A percentile compares a stretch with the other conserved stretches of the same genome.
Conservation (phyloP, 2,113 vertebrate species). For the Leuciscus idus region DNA sequence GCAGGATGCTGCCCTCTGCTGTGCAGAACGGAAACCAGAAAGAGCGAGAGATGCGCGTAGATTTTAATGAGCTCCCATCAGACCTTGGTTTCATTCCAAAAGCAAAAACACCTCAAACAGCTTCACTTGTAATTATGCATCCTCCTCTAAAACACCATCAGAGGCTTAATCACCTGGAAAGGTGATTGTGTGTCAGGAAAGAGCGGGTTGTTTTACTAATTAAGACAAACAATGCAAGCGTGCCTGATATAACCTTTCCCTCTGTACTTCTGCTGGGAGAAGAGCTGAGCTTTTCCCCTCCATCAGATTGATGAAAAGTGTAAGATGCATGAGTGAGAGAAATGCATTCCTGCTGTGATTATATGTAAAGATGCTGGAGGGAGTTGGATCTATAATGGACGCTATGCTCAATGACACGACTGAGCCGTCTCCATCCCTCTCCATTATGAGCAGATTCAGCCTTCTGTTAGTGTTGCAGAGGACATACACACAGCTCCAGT, state of each 20-base stretch:
- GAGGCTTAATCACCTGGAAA: slow-evolving; percentile 68
- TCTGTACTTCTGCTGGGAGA: background rate
- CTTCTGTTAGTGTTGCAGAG: slow-evolving; percentile 8
- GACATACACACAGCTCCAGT: slow-evolving; percentile 12
- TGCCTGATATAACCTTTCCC: background rate
- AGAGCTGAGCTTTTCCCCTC: background rate
- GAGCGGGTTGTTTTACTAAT: slow-evolving; percentile 64
- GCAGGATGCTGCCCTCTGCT: slow-evolving; percentile 18
- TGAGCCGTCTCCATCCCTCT: background rate
- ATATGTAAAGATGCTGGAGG: slow-evolving; percentile 17
- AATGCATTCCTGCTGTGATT: slow-evolving; percentile 11
- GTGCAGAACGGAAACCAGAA: background rate
- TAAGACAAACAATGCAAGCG: slow-evolving; percentile 47
- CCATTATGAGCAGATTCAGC: background rate
- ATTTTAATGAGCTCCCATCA: slow-evolving; percentile 69
- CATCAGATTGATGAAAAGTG: background rate
- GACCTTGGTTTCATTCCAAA: slow-evolving; percentile 45
- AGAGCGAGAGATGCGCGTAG: slow-evolving; percentile 21
- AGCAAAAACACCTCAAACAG: slow-evolving; percentile 51
- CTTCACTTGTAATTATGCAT: slow-evolving; percentile 65
- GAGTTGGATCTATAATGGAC: background rate
- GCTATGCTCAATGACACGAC: background rate
- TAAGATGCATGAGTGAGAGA: background rate
- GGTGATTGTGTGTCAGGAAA: slow-evolving; percentile 58
- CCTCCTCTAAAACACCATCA: slow-evolving; percentile 62